Evolutionary conservation across 2,113 vertebrate genomes (phyloP).

Genomic region (Bos taurus): DNA sequence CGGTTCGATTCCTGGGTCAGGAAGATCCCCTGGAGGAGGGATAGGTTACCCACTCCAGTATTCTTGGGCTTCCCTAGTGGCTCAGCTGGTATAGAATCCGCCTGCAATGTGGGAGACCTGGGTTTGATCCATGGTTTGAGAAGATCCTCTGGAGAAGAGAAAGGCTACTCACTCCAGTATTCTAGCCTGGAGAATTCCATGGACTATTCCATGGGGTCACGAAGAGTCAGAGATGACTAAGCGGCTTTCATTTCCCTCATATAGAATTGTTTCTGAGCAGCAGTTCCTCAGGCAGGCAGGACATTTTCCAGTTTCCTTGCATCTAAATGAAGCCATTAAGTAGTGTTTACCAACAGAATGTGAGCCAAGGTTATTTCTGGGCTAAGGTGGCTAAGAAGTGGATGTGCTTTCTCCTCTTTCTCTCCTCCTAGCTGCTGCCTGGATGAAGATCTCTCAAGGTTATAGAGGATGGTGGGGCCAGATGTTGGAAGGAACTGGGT

Average conservation of each 20-base stretch:
- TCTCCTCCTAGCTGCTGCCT: background rate
- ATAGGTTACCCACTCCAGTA: background rate
- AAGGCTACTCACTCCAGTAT: background rate
- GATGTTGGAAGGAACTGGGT: background rate
- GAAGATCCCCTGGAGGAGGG: background rate
- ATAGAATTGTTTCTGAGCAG: background rate
- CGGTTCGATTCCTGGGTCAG: background rate
- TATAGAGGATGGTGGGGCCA: background rate
- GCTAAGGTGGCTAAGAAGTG: background rate
- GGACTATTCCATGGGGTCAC: background rate
- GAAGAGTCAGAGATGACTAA: background rate
- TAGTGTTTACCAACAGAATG: background rate
- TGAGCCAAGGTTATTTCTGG: background rate
- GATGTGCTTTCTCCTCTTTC: background rate
- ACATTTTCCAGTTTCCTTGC: background rate
- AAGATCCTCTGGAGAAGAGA: background rate
- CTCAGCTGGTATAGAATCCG: background rate
- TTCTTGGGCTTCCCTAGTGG: background rate
- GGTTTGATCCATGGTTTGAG: background rate
- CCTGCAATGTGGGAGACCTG: accelerated
- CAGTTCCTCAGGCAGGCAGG: background rate
- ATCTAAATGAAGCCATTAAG: background rate
- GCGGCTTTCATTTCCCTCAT: background rate
- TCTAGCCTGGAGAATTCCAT: background rate
- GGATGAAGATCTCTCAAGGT: background rate